phyloP scores from a whole-genome alignment of 53 echinoderm and acorn worm genomes.

The Echinarachnius parma region DNA sequence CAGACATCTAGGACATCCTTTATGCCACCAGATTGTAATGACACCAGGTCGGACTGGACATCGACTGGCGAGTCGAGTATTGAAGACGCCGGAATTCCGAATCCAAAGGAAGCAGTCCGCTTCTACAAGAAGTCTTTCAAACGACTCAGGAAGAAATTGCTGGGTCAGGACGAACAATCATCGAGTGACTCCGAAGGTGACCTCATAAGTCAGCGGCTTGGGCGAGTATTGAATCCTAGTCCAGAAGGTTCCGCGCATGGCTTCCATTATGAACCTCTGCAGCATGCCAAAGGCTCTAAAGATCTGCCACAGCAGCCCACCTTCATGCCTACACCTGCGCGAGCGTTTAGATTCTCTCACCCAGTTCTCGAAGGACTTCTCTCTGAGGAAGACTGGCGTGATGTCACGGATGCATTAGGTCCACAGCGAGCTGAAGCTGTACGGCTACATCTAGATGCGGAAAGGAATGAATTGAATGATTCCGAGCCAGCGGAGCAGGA shows the following conservation, averaged over 20 bases:
- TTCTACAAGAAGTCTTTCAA: conserved; percentile 25
- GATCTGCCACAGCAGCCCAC: neutral
- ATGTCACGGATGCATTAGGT: too few species aligned
- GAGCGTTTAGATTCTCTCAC: conserved; percentile 2
- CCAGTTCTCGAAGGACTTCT: conserved; percentile 11
- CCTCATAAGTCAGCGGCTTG: conserved; percentile 2
- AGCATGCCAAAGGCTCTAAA: too few species aligned
- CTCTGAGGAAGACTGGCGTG: neutral
- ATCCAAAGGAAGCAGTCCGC: neutral
- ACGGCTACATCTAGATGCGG: too few species aligned
- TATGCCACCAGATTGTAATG: too few species aligned
- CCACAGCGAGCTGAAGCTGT: too few species aligned
- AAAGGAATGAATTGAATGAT: too few species aligned
- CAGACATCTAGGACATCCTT: conserved; percentile 6
- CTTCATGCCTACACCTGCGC: neutral
- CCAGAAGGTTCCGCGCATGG: too few species aligned
- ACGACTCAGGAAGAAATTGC: conserved; percentile 1
- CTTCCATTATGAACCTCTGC: too few species aligned
- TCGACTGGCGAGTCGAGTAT: too few species aligned
- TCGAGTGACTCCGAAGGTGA: conserved; percentile 25
- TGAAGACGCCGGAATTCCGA: neutral
- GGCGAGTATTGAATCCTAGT: conserved; percentile 1
- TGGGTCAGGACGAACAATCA: neutral
- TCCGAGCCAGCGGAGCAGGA: neutral
- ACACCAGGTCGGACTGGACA: too few species aligned